Percentiles rank a stretch among this genome's conserved stretches.
These are phyloP conservation scores for Propsilocerus akamusi DNA, from an alignment of 1,140 invertebrate species.

Conservation along the genomic window DNA sequence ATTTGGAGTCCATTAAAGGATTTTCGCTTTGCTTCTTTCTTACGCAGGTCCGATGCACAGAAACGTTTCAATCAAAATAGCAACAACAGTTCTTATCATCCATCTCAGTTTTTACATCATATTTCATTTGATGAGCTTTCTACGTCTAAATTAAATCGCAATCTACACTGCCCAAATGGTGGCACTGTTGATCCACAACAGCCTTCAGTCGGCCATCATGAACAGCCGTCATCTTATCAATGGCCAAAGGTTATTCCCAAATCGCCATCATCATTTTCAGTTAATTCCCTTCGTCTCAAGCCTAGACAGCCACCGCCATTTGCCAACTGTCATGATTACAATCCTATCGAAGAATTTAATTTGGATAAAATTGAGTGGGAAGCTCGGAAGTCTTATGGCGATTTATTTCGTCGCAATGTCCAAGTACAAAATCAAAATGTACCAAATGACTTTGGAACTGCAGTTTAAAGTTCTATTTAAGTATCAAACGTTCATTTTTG, in stretches of 20 bases:
- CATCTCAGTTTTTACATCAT: neutral
- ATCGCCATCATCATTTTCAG: constrained; percentile 17
- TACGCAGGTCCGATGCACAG: neutral
- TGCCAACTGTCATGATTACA: neutral
- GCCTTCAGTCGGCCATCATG: constrained; percentile 7
- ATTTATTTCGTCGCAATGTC: constrained; percentile 12
- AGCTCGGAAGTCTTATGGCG: constrained; percentile 20
- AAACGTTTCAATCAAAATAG: neutral
- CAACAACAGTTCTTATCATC: neutral
- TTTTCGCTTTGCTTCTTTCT: neutral
- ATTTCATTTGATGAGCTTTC: neutral
- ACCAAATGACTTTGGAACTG: neutral
- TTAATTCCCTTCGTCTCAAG: neutral
- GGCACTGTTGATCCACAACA: neutral
- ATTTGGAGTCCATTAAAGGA: too few species aligned
- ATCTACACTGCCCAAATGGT: neutral
- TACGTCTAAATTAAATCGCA: neutral
- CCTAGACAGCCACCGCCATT: constrained; percentile 6
- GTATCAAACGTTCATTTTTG: too few species aligned
- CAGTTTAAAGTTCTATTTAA: neutral
- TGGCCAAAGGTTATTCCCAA: constrained; percentile 22
- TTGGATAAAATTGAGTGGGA: constrained; percentile 21
- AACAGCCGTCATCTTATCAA: constrained; percentile 11
- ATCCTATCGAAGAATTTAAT: constrained; percentile 15
- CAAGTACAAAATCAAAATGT: too few species aligned